These are phyloP conservation scores for Hoplodrina ambigua DNA, from an alignment of 2,888 invertebrate species.

Conservation along the genomic window DNA sequence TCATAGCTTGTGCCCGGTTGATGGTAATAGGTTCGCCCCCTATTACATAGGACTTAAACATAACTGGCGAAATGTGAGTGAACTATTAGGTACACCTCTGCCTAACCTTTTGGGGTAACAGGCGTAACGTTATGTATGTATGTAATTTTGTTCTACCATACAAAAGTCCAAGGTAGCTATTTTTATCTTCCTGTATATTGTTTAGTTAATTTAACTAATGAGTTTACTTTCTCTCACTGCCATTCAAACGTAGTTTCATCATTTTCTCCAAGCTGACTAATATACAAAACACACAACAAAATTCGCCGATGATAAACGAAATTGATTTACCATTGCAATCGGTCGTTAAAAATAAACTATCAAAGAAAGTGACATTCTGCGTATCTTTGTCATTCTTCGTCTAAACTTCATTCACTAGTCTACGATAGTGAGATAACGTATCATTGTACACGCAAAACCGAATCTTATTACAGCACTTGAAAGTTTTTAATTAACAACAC, in stretches of 20 bases:
- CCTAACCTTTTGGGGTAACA: too few species aligned
- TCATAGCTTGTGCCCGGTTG: too few species aligned
- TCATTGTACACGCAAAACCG: conserved; percentile 61
- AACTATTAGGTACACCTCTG: too few species aligned
- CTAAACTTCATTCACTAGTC: conserved; percentile 56
- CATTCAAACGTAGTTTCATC: conserved; percentile 7
- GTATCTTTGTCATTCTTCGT: conserved; percentile 55
- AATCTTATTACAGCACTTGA: conserved; percentile 76
- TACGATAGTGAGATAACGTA: conserved; percentile 65
- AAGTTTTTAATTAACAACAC: conserved; percentile 83
- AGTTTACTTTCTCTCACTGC: conserved; percentile 26
- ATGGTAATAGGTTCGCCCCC: too few species aligned
- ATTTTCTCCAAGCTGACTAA: background rate
- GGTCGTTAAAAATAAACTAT: conserved; percentile 40
- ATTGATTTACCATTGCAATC: conserved; percentile 33
- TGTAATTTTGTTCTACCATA: too few species aligned
- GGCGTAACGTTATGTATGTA: too few species aligned
- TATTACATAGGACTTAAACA: too few species aligned
- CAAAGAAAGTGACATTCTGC: conserved; percentile 53
- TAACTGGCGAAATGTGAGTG: too few species aligned
- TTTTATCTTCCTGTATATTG: background rate
- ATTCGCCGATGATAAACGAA: conserved; percentile 28
- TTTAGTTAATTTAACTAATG: background rate
- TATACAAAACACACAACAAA: conserved; percentile 25
- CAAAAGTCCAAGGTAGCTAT: too few species aligned